Conservation (phyloP, 1,140 invertebrate species). For the Lucilia cuprina region DNA sequence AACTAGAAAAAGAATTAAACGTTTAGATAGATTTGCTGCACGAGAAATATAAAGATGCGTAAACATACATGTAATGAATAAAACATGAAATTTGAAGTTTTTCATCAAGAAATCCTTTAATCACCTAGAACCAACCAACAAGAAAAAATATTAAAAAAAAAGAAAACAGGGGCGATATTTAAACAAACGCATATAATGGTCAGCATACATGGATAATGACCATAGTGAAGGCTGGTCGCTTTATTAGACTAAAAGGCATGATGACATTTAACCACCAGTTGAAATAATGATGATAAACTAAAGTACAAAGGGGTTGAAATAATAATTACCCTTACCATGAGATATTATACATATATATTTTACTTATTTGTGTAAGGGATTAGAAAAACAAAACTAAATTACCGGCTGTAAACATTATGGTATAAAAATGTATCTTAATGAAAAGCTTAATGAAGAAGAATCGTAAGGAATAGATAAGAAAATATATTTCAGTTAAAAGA, state of each 20-base stretch:
- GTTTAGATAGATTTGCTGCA: background rate
- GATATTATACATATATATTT: background rate
- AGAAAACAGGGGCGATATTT: background rate
- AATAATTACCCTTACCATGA: constrained; percentile 39
- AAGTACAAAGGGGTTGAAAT: constrained; percentile 5
- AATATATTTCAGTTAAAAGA: no score
- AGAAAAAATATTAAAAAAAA: background rate
- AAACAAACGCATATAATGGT: background rate
- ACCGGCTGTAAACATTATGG: background rate
- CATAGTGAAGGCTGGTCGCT: background rate
- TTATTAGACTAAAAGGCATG: constrained; percentile 30
- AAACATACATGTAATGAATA: constrained; percentile 39
- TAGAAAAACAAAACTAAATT: constrained; percentile 4
- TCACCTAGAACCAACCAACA: background rate
- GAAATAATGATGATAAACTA: background rate
- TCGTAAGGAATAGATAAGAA: no score
- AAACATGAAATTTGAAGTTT: constrained; percentile 35
- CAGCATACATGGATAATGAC: background rate
- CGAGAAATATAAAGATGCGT: background rate
- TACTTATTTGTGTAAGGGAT: background rate
- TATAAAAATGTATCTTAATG: constrained; percentile 3
- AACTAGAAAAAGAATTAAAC: constrained; percentile 5
- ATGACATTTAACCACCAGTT: constrained; percentile 28
- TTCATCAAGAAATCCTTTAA: constrained; percentile 26
- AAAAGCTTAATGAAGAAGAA: background rate